These are phyloP conservation scores for Cyanoderma ruficeps DNA, from an alignment of 2,113 vertebrate genomes.

Conservation along the genomic window DNA sequence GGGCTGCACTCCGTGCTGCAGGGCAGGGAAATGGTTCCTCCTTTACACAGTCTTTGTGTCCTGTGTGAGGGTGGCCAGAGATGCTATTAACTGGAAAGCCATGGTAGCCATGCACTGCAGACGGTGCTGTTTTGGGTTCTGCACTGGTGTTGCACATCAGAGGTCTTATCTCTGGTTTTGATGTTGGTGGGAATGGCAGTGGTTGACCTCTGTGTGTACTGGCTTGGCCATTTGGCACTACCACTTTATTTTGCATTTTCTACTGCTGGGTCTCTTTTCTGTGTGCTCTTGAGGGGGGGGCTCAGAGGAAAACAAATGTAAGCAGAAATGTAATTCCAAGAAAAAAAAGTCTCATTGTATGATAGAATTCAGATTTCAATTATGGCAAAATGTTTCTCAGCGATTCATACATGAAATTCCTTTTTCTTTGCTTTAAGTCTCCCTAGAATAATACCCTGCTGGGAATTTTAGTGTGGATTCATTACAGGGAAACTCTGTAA, in stretches of 20 bases:
- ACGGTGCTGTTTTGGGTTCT: background rate
- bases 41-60: background rate
- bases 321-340: background rate
- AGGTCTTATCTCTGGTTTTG: background rate
- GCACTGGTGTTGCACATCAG: background rate
- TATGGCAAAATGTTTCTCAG: background rate
- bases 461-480: background rate
- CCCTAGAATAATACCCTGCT: background rate
- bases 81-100: background rate
- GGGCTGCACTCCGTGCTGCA: background rate
- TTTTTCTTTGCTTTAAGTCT: background rate
- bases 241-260: background rate
- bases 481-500: background rate
- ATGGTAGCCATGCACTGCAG: rapidly evolving
- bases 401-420: background rate
- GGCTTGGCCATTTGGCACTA: background rate
- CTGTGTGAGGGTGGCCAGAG: background rate
- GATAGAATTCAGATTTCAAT: background rate
- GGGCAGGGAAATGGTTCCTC: background rate
- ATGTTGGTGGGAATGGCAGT: background rate
- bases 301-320: background rate
- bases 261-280: background rate
- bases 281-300: background rate
- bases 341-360: background rate
- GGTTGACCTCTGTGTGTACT: background rate